Base-by-base conservation (phyloP, 2,888 invertebrate genomes). In the Branchipolynoe longqiensis region DNA sequence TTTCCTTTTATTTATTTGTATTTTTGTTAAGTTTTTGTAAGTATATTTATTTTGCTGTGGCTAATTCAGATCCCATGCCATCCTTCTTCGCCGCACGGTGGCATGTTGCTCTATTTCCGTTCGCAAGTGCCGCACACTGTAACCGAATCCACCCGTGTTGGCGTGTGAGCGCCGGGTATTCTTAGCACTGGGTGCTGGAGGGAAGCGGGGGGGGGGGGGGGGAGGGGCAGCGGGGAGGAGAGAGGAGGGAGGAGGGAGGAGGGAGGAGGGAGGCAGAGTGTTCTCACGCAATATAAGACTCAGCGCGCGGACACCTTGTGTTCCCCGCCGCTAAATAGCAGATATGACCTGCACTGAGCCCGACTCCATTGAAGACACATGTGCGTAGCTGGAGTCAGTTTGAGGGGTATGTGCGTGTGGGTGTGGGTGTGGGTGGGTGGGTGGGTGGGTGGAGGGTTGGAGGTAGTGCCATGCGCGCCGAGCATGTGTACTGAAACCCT, bases 241-340 rank as follows among this genome's bases (percentile, higher is more conserved):
- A 31, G 28, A 25, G 3, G 31, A 18, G 62, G 25, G 62, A 25
- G 14, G 62, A 25, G 2, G 28, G 62, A 62, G 62, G 62, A 31
- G 62, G 8, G 31, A 31, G 62, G 62, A 62, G 28, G n/a, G 6
- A 25, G 25, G 62, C 3, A 14, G 62, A 25, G 62, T n/a, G n/a
- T n/a, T n/a, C n/a, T n/a, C n/a, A n/a, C n/a, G n/a, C n/a, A n/a
- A n/a, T n/a, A n/a, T n/a, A n/a, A n/a, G n/a, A n/a, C n/a, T n/a
- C n/a, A n/a, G n/a, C n/a, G n/a, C n/a, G 28, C 14, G 6, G 31
- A 62, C 62, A 36, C 62, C n/a, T 22, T 69, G 69, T 14, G 69
- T 36, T 36, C 33, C n/a, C 31, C 69, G 22, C 69, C 22, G 69
- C 69, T 69, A 69, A 69, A 69, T 69, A 69, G 69, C 69, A 69